Evolutionary conservation across 2,113 vertebrate species (phyloP).

Genomic region (Sceloporus undulatus): DNA sequence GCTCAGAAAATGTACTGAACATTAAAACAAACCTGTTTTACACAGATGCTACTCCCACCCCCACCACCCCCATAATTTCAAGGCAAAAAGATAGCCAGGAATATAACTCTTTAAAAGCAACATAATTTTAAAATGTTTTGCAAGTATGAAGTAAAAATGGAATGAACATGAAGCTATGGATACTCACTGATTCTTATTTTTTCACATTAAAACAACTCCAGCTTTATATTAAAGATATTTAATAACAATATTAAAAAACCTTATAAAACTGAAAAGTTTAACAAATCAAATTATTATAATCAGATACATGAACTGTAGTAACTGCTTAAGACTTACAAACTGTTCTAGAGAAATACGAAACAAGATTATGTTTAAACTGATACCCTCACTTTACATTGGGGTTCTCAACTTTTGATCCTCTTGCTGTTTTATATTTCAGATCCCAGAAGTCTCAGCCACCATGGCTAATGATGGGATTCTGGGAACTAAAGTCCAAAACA

Average conservation of each 20-base stretch:
- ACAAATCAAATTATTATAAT: constrained; percentile 53
- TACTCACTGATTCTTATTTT: constrained; percentile 94
- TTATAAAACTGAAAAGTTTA: constrained; percentile 62
- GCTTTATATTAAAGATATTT: constrained; percentile 91
- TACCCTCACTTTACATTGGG: neutral
- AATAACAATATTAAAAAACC: constrained; percentile 82
- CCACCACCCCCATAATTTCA: constrained; percentile 65
- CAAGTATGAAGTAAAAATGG: constrained; percentile 81
- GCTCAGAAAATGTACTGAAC: constrained; percentile 72
- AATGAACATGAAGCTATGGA: constrained; percentile 91
- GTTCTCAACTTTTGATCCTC: too few relatives aligned
- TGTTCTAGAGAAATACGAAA: constrained; percentile 57
- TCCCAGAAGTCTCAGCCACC: too few relatives aligned
- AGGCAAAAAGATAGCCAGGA: constrained; percentile 72
- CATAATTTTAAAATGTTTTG: constrained; percentile 79
- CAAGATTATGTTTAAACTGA: constrained; percentile 36
- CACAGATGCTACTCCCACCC: constrained; percentile 70
- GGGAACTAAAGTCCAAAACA: too few relatives aligned
- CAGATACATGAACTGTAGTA: constrained; percentile 69
- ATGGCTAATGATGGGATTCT: too few relatives aligned
- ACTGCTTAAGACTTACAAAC: constrained; percentile 26
- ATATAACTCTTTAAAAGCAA: constrained; percentile 83
- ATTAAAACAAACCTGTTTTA: constrained; percentile 76
- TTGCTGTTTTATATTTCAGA: too few relatives aligned
- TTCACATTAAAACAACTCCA: constrained; percentile 91